Evolutionary conservation across 2,888 invertebrate species (phyloP).

Genomic region (Eretmocerus hayati): DNA sequence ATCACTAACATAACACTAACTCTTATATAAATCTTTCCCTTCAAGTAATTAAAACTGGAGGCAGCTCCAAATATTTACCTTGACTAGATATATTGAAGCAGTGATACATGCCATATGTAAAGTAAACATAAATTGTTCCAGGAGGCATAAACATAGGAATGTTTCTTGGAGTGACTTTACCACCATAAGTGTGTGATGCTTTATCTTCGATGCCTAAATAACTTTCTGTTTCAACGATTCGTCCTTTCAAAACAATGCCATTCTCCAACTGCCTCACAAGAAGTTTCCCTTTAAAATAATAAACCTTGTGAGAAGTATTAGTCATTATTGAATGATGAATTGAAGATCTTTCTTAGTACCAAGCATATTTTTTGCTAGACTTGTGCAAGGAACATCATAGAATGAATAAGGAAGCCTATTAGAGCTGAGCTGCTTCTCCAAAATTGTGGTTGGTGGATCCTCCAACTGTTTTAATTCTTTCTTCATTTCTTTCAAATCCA

Average conservation of each 20-base stretch:
- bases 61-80: constrained; percentile 45
- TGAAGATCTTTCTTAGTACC: constrained; percentile 30
- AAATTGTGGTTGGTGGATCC: constrained; percentile 37
- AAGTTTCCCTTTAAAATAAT: constrained; percentile 49
- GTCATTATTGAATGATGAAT: neutral
- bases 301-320: neutral
- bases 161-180: constrained; percentile 56
- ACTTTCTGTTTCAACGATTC: constrained; percentile 68
- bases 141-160: constrained; percentile 66
- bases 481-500: constrained; percentile 16
- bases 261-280: constrained; percentile 52
- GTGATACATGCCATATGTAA: constrained; percentile 68
- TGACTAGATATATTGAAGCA: constrained; percentile 66
- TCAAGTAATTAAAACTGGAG: neutral
- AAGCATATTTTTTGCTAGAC: constrained; percentile 54
- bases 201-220: constrained; percentile 62
- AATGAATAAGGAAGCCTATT: constrained; percentile 39
- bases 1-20: no score
- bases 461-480: constrained; percentile 35
- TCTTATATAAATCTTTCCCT: neutral
- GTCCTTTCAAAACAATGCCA: constrained; percentile 52
- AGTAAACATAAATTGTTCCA: constrained; percentile 65
- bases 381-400: constrained; percentile 46
- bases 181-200: constrained; percentile 58
- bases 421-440: constrained; percentile 34